Evolutionary conservation across 1,140 invertebrate genomes (phyloP), one percentile per base, ranked within the genome.

Genomic region (Drosophila lini): DNA sequence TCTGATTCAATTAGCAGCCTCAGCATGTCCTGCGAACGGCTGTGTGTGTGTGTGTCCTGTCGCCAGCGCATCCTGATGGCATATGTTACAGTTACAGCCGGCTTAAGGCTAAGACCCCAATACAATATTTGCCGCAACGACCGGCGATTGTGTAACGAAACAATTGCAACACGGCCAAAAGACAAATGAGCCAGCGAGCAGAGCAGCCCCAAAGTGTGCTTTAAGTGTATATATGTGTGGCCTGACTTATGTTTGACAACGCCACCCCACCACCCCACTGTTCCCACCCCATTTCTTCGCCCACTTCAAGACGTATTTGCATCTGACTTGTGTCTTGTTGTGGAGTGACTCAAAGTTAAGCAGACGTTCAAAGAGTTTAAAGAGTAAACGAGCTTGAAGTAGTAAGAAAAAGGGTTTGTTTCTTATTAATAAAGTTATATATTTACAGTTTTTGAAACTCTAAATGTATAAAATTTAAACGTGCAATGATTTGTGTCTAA

Each of bases 1-100:
- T 59, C 61, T 76, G 73, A 76, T 76, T 76, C 73, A 76, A 76
- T 76, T 76, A 76, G 48, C 74, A 42, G 38, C 36, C 44, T 34
- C n/a, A 11, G 42, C 32, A 19, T 28, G 45, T 34, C 28, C 31
- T 28, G 45, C 13, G 9, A 42, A 19, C 60, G 38, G n/a, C n/a
- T 16, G 3, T n/a, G 28, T 32, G 47, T 15, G 44, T 19, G 31
- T 53, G 11, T 22, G 50, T 36, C 13, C 50, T 53, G 50, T 34
- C 50, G 32, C 9, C 34, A 16, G 44, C 41, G 16, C 41, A 55
- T 52, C 63, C 63, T 48, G 28, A 36, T 45, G 71, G 55, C 71
- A 65, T 64, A 53, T 63, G 32, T 40, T 55, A 40, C 31, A 25
- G 40, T 63, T 63, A 42, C 56, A 16, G 36, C 56, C 11, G 50